Percentiles rank a stretch among this genome's conserved stretches.
Conservation (phyloP, 1,140 invertebrate species). For the Pseudoatta argentina region DNA sequence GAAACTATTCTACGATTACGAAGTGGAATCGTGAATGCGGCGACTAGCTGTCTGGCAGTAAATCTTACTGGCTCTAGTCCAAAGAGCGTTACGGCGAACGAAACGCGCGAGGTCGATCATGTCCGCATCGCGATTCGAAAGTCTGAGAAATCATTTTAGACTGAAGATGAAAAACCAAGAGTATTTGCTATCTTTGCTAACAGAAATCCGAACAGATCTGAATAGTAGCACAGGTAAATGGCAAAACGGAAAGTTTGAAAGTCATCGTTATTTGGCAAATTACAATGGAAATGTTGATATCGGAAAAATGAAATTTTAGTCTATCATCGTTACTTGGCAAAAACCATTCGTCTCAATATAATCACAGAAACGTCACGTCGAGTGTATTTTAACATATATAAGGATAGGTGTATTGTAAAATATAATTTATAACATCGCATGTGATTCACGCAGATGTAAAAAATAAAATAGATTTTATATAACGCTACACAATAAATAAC, state of each 20-base stretch:
- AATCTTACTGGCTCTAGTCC: slow-evolving; percentile 55
- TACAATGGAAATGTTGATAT: slow-evolving; percentile 29
- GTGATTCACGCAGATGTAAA: neutral
- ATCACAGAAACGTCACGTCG: neutral
- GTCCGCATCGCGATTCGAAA: slow-evolving; percentile 30
- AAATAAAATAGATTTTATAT: neutral
- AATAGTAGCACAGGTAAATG: neutral
- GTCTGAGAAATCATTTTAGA: slow-evolving; percentile 23
- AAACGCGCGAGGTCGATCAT: slow-evolving; percentile 19
- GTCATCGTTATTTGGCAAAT: neutral
- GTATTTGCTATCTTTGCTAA: neutral
- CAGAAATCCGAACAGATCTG: neutral
- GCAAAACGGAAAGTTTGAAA: slow-evolving; percentile 31
- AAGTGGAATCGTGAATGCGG: slow-evolving; percentile 34
- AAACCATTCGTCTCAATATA: neutral
- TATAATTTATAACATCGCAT: neutral
- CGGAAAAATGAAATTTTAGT: slow-evolving; percentile 26
- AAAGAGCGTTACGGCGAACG: slow-evolving; percentile 28
- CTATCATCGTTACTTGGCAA: slow-evolving; percentile 35
- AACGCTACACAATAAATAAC: neutral
- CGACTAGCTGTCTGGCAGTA: slow-evolving; percentile 63
- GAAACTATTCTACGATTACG: slow-evolving; percentile 43
- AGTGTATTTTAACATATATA: neutral
- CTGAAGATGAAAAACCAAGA: neutral
- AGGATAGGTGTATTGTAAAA: neutral